phyloP scores from a whole-genome alignment of 2,113 vertebrate species.

The Saimiri boliviensis region DNA sequence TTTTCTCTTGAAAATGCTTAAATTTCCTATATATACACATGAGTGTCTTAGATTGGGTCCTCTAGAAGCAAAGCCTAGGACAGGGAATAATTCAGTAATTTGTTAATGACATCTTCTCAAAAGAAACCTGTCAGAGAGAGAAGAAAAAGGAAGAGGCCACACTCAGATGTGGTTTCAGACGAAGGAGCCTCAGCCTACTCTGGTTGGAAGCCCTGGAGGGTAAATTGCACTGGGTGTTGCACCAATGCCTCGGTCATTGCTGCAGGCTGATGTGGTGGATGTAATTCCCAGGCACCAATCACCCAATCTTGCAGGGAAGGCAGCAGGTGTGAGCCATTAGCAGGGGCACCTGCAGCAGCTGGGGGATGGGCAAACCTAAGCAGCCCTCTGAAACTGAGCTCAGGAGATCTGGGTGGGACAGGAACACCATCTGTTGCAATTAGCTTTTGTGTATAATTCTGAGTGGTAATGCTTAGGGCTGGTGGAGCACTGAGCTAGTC shows the following conservation, averaged over 20 bases:
- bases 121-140: not conserved
- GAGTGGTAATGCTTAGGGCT: not conserved
- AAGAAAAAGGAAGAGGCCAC: not conserved
- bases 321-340: not conserved
- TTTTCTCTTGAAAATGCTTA: not conserved
- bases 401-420: not conserved
- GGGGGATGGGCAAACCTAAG: not conserved
- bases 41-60: not conserved
- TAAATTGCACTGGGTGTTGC: not conserved
- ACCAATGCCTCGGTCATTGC: too few relatives aligned
- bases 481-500: not conserved
- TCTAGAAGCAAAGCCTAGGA: not conserved
- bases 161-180: not conserved
- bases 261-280: fast-evolving
- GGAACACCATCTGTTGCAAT: not conserved
- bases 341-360: not conserved
- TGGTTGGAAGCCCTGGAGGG: fast-evolving
- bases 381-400: not conserved
- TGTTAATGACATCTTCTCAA: not conserved
- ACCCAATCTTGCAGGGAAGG: not conserved
- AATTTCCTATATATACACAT: not conserved
- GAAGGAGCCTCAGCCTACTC: not conserved
- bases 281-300: not conserved
- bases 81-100: not conserved
- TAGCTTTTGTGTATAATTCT: not conserved